A percentile compares a stretch with the other conserved stretches of the same genome.
These are phyloP conservation scores for Drosophila emarginata DNA, from an alignment of 2,888 invertebrate genomes.

Conservation along the genomic window DNA sequence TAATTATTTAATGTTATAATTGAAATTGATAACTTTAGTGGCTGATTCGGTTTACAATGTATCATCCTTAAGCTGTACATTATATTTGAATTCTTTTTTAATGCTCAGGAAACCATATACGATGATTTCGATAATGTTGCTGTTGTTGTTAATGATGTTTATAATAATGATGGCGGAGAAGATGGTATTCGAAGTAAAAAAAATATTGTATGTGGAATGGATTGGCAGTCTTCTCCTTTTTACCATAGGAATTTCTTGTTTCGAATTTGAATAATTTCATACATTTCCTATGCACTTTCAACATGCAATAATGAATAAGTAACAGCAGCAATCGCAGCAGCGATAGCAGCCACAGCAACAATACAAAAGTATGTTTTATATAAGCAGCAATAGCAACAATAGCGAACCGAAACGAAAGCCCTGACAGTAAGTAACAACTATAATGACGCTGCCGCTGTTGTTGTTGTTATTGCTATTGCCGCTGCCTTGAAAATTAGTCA, in stretches of 20 bases:
- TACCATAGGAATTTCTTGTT: neutral
- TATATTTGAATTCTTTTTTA: too few relatives aligned
- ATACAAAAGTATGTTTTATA: slow-evolving; percentile 32
- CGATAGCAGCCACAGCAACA: slow-evolving; percentile 26
- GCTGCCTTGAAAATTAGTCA: slow-evolving; percentile 66
- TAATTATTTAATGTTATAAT: too few relatives aligned
- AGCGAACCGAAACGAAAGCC: slow-evolving; percentile 48
- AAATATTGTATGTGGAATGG: too few relatives aligned
- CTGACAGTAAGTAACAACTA: slow-evolving; percentile 46
- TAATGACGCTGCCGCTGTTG: slow-evolving; percentile 47
- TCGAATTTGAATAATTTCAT: slow-evolving; percentile 9
- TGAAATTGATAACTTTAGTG: too few relatives aligned
- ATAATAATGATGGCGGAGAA: neutral
- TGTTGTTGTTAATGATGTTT: too few relatives aligned
- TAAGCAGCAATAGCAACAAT: slow-evolving; percentile 40
- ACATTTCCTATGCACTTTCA: slow-evolving; percentile 38
- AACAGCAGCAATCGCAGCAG: slow-evolving; percentile 23
- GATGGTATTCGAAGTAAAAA: neutral
- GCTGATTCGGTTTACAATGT: too few relatives aligned
- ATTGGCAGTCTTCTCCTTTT: too few relatives aligned
- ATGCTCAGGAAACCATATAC: too few relatives aligned
- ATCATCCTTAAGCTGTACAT: too few relatives aligned
- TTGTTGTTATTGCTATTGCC: slow-evolving; percentile 25
- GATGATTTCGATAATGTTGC: too few relatives aligned
- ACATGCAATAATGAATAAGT: slow-evolving; percentile 39